Evolutionary conservation across 2,888 invertebrate genomes (phyloP).

Genomic region (Hanleya hanleyi): DNA sequence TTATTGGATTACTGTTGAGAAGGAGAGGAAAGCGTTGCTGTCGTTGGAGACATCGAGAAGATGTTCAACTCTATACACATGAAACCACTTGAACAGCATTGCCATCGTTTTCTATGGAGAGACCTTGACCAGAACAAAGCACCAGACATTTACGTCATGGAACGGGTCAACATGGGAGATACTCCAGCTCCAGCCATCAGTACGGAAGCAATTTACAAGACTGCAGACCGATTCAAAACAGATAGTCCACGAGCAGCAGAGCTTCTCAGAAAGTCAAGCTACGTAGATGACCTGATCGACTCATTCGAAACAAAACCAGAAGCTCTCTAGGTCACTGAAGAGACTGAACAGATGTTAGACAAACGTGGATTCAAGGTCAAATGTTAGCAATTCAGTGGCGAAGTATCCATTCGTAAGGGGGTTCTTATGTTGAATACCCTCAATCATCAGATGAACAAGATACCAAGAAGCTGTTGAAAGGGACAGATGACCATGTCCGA

Average conservation of each 20-base stretch:
- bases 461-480: neutral
- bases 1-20: neutral
- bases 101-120: constrained; percentile 14
- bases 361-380: constrained; percentile 2
- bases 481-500: neutral
- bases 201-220: constrained; percentile 12
- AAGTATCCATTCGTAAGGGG: no score
- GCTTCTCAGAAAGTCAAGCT: constrained; percentile 8
- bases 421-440: neutral
- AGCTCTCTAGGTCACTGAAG: constrained; percentile 7
- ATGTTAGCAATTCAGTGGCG: neutral
- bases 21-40: neutral
- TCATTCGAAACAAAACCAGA: neutral
- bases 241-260: constrained; percentile 10
- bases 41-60: constrained; percentile 12
- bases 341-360: constrained; percentile 7
- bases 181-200: constrained; percentile 8
- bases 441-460: neutral
- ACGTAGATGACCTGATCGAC: constrained; percentile 12
- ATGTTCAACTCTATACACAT: constrained; percentile 12
- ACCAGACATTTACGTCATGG: constrained; percentile 8
- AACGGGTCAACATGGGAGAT: constrained; percentile 11
- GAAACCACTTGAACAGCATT: constrained; percentile 2
- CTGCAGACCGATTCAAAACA: neutral
- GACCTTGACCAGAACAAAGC: neutral